Evolutionary conservation across 1,140 invertebrate genomes (phyloP), one percentile per base, ranked within the genome.

Genomic region (Neodiprion lecontei): DNA sequence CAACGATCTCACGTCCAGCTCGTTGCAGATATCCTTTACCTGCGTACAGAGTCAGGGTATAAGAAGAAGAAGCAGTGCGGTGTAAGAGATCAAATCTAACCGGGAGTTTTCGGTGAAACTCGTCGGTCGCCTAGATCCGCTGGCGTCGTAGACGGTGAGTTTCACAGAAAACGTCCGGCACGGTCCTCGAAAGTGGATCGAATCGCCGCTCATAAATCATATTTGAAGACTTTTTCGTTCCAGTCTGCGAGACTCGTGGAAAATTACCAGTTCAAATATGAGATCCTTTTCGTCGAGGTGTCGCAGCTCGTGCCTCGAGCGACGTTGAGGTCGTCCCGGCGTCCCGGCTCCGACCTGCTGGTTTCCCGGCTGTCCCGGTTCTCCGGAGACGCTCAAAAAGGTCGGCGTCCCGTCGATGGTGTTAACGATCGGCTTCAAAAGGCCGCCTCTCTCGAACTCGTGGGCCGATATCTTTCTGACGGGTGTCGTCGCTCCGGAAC

Each of bases 21-120:
- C 97, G 87, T 98, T 97, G 89, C 96, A 98, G 81, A 98, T 98
- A 86, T 98, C 97, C 89, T 98, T 98, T 72, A 96, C 94, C 94
- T 95, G 81, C 69, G 75, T 84, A 84, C 73, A 86, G 88, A 82
- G 12, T 21, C 12, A 40, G 12, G 14, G 4, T 69, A 17, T 69
- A 17, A n/a, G 12, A 69, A 69, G 4, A 48, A 61, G 28, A n/a
- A 66, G 48, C 5, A 40, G 28, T 40, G 5, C 28, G 5, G 28
- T 40, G 28, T 40, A 40, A 40, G 17, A 53, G 21, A 21, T 72
- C 17, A 14, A 14, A 65, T 21, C 3, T 53, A 40, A 40, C 1
- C 28, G 28, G 28, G 5, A 66, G 7, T 66, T 14, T 66, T 66
- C 21, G 14, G 65, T 66, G 21, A n/a, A 7, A n/a, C 21, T 66